Percentiles rank a stretch among this genome's conserved stretches.
Conservation (phyloP, 2,888 invertebrate species). For the Megastigmus dorsalis region DNA sequence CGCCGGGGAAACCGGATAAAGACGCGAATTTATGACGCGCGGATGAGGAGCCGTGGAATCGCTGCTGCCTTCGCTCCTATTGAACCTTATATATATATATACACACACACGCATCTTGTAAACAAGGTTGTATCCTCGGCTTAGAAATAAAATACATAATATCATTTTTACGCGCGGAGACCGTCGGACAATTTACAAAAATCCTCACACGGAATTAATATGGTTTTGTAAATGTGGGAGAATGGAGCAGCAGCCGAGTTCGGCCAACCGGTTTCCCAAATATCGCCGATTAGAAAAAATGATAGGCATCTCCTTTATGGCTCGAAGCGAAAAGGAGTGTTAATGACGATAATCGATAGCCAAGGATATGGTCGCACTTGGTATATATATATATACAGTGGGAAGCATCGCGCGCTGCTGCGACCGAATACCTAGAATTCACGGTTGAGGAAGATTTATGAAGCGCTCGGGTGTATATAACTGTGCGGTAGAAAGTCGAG, state of each 20-base stretch:
- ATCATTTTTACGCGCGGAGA: no score
- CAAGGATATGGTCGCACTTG: slow-evolving; percentile 14
- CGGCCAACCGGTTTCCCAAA: slow-evolving; percentile 31
- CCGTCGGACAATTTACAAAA: no score
- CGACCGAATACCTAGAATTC: slow-evolving; percentile 49
- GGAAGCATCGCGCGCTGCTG: slow-evolving; percentile 44
- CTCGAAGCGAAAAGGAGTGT: slow-evolving; percentile 34
- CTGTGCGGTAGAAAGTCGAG: not conserved
- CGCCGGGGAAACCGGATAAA: not conserved
- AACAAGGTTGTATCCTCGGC: no score
- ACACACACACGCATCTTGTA: no score
- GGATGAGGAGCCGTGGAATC: no score
- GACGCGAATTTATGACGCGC: not conserved
- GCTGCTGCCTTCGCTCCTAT: no score
- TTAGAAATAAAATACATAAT: no score
- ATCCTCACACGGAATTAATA: no score
- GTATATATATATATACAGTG: no score
- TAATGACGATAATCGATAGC: slow-evolving; percentile 52
- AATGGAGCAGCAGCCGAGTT: not conserved
- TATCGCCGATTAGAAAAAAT: slow-evolving; percentile 21
- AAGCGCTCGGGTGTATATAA: not conserved
- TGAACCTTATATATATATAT: no score
- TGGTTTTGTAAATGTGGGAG: no score
- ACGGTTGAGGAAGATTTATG: slow-evolving; percentile 52
- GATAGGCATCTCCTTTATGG: slow-evolving; percentile 38